Evolutionary conservation across 2,113 vertebrate species (phyloP).

Genomic region (Archilochus colubris): DNA sequence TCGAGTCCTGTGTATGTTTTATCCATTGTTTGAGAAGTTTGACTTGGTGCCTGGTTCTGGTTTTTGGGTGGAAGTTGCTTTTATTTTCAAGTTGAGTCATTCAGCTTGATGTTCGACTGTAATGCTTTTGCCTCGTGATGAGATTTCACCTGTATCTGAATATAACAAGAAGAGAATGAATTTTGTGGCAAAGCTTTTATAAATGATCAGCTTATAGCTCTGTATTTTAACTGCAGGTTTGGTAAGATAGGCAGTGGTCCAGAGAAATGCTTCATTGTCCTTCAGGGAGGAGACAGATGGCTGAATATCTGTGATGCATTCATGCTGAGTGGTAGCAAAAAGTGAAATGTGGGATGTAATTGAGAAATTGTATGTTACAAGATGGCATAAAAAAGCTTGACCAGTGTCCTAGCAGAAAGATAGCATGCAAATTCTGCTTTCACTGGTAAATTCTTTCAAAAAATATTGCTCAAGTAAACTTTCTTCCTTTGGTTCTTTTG

Average conservation of each 20-base stretch:
- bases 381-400: neutral
- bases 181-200: neutral
- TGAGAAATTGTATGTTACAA: neutral
- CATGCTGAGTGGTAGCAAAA: neutral
- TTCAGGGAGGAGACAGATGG: neutral
- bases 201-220: neutral
- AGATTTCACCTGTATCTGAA: neutral
- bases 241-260: neutral
- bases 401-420: neutral
- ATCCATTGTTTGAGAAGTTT: neutral
- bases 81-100: neutral
- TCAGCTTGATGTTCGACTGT: neutral
- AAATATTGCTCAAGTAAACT: neutral
- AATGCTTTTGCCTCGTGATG: neutral
- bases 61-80: neutral
- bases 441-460: neutral
- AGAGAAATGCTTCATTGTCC: accelerated
- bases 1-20: neutral
- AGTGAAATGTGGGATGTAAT: neutral
- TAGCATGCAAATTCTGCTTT: neutral
- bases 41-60: neutral
- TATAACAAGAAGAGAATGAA: neutral
- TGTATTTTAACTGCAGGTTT: neutral
- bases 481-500: neutral
- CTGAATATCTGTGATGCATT: neutral